Evolutionary conservation across 2,797 vertebrate genomes (phyloP), one percentile per base, ranked within the genome.

Genomic region (Tapera naevia): DNA sequence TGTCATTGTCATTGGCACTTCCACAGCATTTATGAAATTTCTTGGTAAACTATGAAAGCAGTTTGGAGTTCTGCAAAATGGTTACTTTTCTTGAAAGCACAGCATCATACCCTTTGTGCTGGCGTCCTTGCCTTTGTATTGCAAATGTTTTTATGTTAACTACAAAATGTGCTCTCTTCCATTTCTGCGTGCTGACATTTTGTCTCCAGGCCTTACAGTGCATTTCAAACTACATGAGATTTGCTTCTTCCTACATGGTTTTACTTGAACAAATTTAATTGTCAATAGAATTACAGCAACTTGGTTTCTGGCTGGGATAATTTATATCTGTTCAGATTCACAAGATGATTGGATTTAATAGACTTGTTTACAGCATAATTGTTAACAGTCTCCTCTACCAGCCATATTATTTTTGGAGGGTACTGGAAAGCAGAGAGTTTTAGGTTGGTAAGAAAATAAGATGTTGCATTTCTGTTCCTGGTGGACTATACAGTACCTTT

Each of bases 11-110:
- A 67, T 11, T 2, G 11, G 56, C 43, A 48, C 69, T 92, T 93
- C 79, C 71, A 91, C 45, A 35, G 27, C 50, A 0, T 69, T 95
- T 80, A 89, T 80, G 84, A 91, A 67, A 95, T 78, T 75, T 74
- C 81, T 88, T 13, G 4, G 85, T 89, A 95, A 92, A 94, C 89
- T 91, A 62, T 80, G 81, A 94, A 95, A 94, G 81, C 7, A 0
- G 50, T 69, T 32, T 10, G 3, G 88, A 95, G 37, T 72, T 88
- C 57, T 87, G 75, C 27, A 89, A 74, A 96, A 65, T 58, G 64
- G 57, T 25, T 94, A 74, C 50, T 91, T 88, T 88, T 94, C 84
- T 80, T 94, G 70, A 93, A 95, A 88, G 72, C 80, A 56, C 61
- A 75, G 60, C 72, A 90, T 72, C 6, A 10, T 56, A 61, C 37